These are phyloP conservation scores for Nomada goodeniana DNA, from an alignment of 2,888 invertebrate genomes.

Conservation along the genomic window DNA sequence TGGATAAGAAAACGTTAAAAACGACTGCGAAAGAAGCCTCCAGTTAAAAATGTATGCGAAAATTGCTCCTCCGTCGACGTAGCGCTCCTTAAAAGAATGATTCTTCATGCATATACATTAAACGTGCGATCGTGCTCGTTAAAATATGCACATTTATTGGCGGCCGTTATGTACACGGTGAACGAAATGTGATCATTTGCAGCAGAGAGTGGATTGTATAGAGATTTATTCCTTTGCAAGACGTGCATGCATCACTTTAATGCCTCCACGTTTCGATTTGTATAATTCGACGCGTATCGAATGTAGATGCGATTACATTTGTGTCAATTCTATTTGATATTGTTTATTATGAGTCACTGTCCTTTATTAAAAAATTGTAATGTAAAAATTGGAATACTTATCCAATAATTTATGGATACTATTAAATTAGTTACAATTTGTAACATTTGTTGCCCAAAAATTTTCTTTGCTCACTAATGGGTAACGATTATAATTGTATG, in stretches of 20 bases:
- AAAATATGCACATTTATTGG: conserved; percentile 22
- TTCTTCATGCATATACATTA: neutral
- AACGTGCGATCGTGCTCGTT: conserved; percentile 1
- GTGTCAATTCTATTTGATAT: no score
- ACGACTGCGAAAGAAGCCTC: neutral
- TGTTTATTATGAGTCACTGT: no score
- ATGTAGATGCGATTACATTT: neutral
- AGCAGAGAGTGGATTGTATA: neutral
- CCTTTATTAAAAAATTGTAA: no score
- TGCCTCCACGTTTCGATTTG: conserved; percentile 15
- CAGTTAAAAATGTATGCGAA: neutral
- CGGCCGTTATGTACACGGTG: neutral
- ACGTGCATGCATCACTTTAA: conserved; percentile 16
- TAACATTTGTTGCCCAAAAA: no score
- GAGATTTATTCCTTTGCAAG: neutral
- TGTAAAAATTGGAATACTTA: no score
- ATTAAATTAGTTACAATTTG: no score
- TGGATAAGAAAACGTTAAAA: neutral
- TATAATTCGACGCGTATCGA: neutral
- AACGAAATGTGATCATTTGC: conserved; percentile 9
- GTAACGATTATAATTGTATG: no score
- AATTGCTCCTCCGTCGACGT: neutral
- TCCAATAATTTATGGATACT: no score
- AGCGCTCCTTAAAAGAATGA: neutral
- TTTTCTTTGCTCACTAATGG: no score